phyloP scores from a whole-genome alignment of 2,113 vertebrate genomes.

The Fukomys damarensis region DNA sequence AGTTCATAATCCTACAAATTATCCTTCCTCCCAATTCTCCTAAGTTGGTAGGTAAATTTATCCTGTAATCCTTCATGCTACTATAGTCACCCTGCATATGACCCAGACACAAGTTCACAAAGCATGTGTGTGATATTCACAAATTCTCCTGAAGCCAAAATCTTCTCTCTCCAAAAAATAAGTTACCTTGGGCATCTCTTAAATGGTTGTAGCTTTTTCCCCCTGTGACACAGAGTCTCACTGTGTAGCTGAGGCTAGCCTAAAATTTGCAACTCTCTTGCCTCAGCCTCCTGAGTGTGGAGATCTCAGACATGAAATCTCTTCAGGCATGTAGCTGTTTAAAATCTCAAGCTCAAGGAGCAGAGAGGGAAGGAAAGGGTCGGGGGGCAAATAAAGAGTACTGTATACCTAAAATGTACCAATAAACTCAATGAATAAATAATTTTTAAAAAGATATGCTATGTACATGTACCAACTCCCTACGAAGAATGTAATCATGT shows the following conservation, averaged over 20 bases:
- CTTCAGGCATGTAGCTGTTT: too few relatives aligned
- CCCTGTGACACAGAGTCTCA: neutral
- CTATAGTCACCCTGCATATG: neutral
- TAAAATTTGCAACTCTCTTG: neutral
- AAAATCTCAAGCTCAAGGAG: neutral
- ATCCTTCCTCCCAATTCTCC: neutral
- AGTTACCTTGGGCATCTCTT: neutral
- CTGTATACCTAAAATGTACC: too few relatives aligned
- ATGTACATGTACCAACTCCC: neutral
- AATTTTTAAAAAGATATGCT: neutral
- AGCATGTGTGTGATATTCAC: neutral
- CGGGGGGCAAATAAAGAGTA: neutral
- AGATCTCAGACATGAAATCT: neutral
- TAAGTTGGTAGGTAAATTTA: neutral
- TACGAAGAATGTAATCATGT: neutral
- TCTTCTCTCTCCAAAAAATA: constrained; percentile 26
- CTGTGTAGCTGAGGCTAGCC: neutral
- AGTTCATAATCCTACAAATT: constrained; percentile 19
- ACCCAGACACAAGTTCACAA: neutral
- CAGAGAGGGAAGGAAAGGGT: neutral
- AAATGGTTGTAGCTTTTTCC: neutral
- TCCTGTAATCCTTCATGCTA: neutral
- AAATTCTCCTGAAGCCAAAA: constrained; percentile 38
- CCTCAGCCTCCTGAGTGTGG: neutral
- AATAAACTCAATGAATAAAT: too few relatives aligned